Evolutionary conservation across 1,140 invertebrate species (phyloP), one percentile per base, ranked within the genome.

Genomic region (Archivesica marissinica): DNA sequence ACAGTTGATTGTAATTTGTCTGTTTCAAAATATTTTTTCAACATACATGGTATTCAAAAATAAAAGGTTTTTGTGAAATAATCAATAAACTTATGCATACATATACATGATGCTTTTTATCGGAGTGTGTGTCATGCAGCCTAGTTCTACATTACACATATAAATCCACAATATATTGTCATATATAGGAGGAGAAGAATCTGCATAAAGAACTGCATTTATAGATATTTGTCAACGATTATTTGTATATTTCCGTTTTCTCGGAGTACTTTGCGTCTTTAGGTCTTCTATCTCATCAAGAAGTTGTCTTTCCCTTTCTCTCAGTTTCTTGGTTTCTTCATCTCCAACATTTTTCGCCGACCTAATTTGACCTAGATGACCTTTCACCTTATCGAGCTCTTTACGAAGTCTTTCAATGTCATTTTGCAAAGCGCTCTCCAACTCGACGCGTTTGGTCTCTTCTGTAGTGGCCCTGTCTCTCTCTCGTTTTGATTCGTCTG

Each of bases 281-380:
- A 89, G 54, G 9, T 86, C 83, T 39, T 89, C 87, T 15, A 89
- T 86, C 78, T 87, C 84, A 11, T 88, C 83, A 15, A 85, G 13
- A 17, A 88, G 64, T 54, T 86, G 64, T 72, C 75, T 56, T 75
- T 90, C 88, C 17, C 88, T 74, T 30, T 87, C 86, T 33, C 88
- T 76, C 35, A 88, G 39, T 68, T 89, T 90, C 47, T 84, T 86
- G 0, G 89, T 88, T 84, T 90, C 89, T 38, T 90, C 89, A 68
- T 90, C 86, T 2, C 87, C 86, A 33, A 89, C 88, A 78, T 90
- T 88, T 50, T 89, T 90, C 1, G 86, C 89, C 30, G 88, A 89
- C 41, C 88, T 50, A 11, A 89, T 82, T 56, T 89, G 88, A 72
- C 88, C 88, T 0, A 89, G 76, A 1, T 87, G 87, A 72, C 88